These are phyloP conservation scores for Portevinia maculata DNA, from an alignment of 2,888 invertebrate species.

Conservation along the genomic window DNA sequence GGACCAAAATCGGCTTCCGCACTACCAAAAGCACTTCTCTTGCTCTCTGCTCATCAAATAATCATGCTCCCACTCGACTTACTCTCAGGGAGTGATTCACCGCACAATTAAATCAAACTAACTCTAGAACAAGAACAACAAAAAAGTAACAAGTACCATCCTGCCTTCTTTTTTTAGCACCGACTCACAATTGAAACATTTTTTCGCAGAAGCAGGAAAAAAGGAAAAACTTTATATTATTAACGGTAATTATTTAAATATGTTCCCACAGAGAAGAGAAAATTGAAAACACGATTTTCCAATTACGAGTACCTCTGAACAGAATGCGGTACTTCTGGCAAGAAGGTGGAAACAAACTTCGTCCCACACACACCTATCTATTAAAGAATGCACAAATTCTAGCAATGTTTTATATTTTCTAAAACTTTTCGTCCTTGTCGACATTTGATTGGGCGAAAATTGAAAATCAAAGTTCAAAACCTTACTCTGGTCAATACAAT, in stretches of 20 bases:
- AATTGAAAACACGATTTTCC: slow-evolving; percentile 71
- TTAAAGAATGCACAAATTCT: no score
- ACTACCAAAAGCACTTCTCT: slow-evolving; percentile 24
- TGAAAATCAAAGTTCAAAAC: slow-evolving; percentile 73
- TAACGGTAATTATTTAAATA: slow-evolving; percentile 73
- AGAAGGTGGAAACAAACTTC: slow-evolving; percentile 45
- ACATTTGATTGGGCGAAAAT: slow-evolving; percentile 17
- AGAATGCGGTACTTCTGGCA: slow-evolving; percentile 58
- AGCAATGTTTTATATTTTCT: no score
- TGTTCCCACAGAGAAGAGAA: slow-evolving; percentile 52
- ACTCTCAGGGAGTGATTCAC: slow-evolving; percentile 5
- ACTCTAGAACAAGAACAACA: neutral
- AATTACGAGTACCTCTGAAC: slow-evolving; percentile 64
- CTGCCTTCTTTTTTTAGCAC: slow-evolving; percentile 36
- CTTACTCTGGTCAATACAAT: slow-evolving; percentile 74
- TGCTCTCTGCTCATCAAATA: slow-evolving; percentile 22
- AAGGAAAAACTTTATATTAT: slow-evolving; percentile 71
- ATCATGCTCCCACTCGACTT: neutral
- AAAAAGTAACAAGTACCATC: slow-evolving; percentile 4
- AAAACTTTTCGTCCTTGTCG: slow-evolving; percentile 24
- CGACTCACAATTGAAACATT: slow-evolving; percentile 28
- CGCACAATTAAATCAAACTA: slow-evolving; percentile 39
- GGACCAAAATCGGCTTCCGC: slow-evolving; percentile 11
- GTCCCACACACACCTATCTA: no score
- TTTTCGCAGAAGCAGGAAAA: slow-evolving; percentile 39